Evolutionary conservation across 2,888 invertebrate species (phyloP).

Genomic region (Liodrosophila aerea): DNA sequence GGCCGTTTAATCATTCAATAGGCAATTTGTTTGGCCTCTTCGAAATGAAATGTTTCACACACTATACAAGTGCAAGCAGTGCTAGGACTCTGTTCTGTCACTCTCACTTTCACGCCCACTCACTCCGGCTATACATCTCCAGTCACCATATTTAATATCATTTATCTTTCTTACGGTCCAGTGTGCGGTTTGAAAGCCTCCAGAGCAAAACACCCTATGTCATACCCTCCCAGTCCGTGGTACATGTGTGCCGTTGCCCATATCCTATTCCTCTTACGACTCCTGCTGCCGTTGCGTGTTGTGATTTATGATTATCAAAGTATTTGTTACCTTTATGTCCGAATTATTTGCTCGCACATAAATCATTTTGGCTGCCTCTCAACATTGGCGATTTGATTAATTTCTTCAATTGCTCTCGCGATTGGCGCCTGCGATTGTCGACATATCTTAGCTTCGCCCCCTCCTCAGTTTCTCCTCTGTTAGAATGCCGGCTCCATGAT

Average conservation of each 20-base stretch:
- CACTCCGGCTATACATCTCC: slow-evolving; percentile 25
- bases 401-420: slow-evolving; percentile 70
- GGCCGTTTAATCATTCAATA: slow-evolving; percentile 75
- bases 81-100: no score
- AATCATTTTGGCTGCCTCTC: slow-evolving; percentile 61
- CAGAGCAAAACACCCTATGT: background rate
- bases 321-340: slow-evolving; percentile 76
- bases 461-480: background rate
- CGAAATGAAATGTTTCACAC: slow-evolving; percentile 67
- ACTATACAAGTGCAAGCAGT: slow-evolving; percentile 38
- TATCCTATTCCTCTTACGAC: no score
- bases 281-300: slow-evolving; percentile 21
- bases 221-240: background rate
- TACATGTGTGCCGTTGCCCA: slow-evolving; percentile 17
- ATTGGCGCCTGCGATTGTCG: slow-evolving; percentile 59
- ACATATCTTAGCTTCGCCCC: background rate
- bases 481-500: slow-evolving; percentile 20
- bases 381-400: slow-evolving; percentile 68
- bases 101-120: background rate
- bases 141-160: slow-evolving; percentile 69
- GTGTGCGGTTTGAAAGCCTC: slow-evolving; percentile 51
- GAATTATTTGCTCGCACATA: slow-evolving; percentile 72
- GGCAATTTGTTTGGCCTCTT: slow-evolving; percentile 70
- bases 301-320: slow-evolving; percentile 78
- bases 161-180: slow-evolving; percentile 71